Base-by-base conservation (phyloP, 2,797 vertebrate genomes). In the Ibycter americanus region DNA sequence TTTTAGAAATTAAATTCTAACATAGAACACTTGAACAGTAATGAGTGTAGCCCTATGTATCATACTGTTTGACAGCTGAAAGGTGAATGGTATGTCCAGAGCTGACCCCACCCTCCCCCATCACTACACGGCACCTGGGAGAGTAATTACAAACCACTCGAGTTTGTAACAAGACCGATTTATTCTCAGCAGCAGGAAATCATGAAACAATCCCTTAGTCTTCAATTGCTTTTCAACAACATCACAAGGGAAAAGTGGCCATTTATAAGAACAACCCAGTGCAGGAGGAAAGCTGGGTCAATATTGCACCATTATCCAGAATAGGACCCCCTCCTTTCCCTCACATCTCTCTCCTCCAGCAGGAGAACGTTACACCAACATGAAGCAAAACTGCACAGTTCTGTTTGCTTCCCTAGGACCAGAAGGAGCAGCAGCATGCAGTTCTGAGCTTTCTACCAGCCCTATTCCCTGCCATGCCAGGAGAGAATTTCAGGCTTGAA, bases 31-130 rank as follows among this genome's bases (percentile, higher is more conserved):
- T 96, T 97, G 95, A 98, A 98, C 96, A 98, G 94, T 97, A 97
- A 98, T 98, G 98, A 98, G 97, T 97, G 98, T 98, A 98, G 98
- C 98, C 98, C 98, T 98, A 98, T 98, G 97, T 97, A 96, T 96
- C 97, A 96, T 97, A 98, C 97, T 98, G 98, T 98, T 97, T 97
- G 97, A 98, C 97, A 98, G 97, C 97, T 91, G 97, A 97, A 93
- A 97, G 92, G 95, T 95, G 98, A 96, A 96, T 95, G 94, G 96
- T 96, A 95, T 89, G 93, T 93, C 96, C 97, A 88, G 94, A 97
- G 97, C 94, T 96, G 97, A 95, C 87, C 93, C 91, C 97, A 96
- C 92, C 94, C 94, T 94, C 95, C 94, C 83, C 68, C 96, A 96
- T 97, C 96, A 77, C 96, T 96, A 83, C 95, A 94, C 12, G 96